Evolutionary conservation across 1,140 invertebrate species (phyloP), one percentile per base, ranked within the genome.

Genomic region (Whitmania pigra): DNA sequence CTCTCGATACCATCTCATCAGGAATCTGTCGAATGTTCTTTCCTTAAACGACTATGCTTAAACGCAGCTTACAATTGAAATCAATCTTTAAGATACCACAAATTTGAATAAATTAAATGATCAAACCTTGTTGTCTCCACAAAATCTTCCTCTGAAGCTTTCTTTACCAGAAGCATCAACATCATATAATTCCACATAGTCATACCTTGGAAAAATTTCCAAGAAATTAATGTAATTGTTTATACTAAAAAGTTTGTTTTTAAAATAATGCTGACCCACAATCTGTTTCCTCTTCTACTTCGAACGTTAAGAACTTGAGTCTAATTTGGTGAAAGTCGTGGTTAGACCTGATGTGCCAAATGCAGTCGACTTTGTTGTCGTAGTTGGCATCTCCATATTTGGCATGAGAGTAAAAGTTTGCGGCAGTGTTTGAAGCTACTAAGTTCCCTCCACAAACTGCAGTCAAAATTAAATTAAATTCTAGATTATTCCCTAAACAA

Each of bases 351-450:
- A 98, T 92, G 11, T 88, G 88, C 94, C 94, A 98, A 80, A 95
- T 92, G 80, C 94, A 98, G 78, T 95, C 92, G 70, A 83, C 84
- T 74, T 87, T 86, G 69, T 90, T 89, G 74, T 92, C 90, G 78
- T 98, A 98, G 75, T 89, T 89, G 75, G 90, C 86, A 79, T 92
- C 90, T 0, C 93, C 93, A 77, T 91, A 97, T 71, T 89, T 89
- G 0, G 93, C 88, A 82, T 98, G 94, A 0, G 94, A 97, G 80
- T 94, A 97, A 57, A 98, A 85, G 76, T 93, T 88, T 77, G 91
- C 88, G 0, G 89, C 86, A 29, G 86, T 86, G 0, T 87, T 87
- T 20, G 74, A 77, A 0, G 93, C 93, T 72, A 87, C 84, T 13
- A 98, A 82, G 77, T 90, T 88, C 0, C 94, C 94, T 9, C 94